A percentile compares a stretch with the other conserved stretches of the same genome.
These are phyloP conservation scores for Sturnus vulgaris DNA, from an alignment of 2,113 vertebrate species.

Conservation along the genomic window DNA sequence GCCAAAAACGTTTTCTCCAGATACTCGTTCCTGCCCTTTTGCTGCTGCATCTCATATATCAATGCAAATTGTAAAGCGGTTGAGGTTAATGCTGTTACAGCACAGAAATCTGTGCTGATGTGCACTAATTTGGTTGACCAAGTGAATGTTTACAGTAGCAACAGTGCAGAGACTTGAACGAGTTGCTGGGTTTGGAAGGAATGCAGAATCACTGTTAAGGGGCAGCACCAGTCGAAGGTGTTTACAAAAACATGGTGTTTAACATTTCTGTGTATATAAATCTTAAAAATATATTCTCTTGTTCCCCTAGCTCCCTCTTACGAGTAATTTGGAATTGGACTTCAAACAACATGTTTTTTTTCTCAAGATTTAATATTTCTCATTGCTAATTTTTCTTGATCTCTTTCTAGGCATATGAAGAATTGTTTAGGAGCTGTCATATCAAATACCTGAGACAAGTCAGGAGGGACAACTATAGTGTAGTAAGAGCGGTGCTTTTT, in stretches of 20 bases:
- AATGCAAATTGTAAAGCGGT: not conserved
- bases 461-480: slow-evolving; percentile 72
- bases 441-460: slow-evolving; percentile 74
- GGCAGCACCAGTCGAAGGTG: not conserved
- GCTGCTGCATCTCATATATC: not conserved
- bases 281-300: not conserved
- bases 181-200: not conserved
- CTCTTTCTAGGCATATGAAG: slow-evolving; percentile 71
- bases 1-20: not conserved
- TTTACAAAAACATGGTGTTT: not conserved
- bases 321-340: not conserved
- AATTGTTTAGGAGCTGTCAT: slow-evolving; percentile 67
- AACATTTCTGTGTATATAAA: not conserved
- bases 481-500: slow-evolving; percentile 75
- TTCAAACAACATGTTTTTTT: not conserved
- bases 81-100: not conserved
- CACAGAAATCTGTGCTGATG: not conserved
- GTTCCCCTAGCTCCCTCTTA: not conserved
- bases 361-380: not conserved
- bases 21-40: not conserved
- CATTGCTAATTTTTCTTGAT: not conserved
- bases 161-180: not conserved
- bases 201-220: not conserved
- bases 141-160: not conserved
- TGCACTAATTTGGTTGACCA: not conserved